Conservation (phyloP, 2,113 vertebrate species). For the Callionymus lyra region DNA sequence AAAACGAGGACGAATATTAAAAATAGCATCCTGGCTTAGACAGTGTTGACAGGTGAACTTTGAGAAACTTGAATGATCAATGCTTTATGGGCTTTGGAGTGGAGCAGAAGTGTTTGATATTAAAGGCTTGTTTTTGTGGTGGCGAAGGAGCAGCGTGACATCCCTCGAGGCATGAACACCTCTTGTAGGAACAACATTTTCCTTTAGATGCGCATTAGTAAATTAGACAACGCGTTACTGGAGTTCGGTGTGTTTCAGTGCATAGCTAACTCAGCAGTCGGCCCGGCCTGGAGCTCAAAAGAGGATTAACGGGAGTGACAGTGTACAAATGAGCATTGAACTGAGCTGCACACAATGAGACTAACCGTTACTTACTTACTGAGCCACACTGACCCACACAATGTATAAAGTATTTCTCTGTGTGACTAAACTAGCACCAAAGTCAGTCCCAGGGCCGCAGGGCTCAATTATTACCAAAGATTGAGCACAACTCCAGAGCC, state of each 20-base stretch:
- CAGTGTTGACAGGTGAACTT: too few relatives aligned
- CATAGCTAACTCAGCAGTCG: constrained; percentile 49
- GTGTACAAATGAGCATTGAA: constrained; percentile 47
- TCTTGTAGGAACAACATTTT: constrained; percentile 20
- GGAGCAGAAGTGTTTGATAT: neutral
- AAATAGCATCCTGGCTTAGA: too few relatives aligned
- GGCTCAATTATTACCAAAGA: too few relatives aligned
- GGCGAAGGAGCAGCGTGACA: constrained; percentile 6
- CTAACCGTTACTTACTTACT: too few relatives aligned
- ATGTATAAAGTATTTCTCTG: constrained; percentile 4
- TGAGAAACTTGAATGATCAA: neutral
- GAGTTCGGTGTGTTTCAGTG: constrained; percentile 34
- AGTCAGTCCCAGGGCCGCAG: neutral
- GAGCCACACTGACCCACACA: constrained; percentile 24
- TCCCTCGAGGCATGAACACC: constrained; percentile 10
- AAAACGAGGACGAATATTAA: too few relatives aligned
- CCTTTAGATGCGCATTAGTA: constrained; percentile 34
- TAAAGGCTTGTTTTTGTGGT: neutral
- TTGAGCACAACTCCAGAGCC: too few relatives aligned
- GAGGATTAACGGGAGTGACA: constrained; percentile 56
- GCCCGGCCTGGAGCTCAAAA: constrained; percentile 25
- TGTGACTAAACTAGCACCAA: neutral
- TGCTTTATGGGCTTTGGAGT: neutral
- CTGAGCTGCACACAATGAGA: constrained; percentile 29
- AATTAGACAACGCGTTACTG: constrained; percentile 34